Evolutionary conservation across 2,888 invertebrate species (phyloP).

Genomic region (Agrochola lota): DNA sequence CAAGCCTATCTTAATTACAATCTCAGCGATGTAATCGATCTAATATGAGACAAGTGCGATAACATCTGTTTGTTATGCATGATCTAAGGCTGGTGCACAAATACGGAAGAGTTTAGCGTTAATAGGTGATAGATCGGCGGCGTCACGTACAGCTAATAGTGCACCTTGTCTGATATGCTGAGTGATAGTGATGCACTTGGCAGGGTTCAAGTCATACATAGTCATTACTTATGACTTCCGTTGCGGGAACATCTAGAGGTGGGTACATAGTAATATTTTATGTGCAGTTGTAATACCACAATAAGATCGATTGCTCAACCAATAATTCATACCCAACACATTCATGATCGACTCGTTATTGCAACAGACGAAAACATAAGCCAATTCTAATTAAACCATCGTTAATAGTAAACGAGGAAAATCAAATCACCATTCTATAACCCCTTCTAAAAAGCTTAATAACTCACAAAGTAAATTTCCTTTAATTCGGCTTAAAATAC

Average conservation of each 20-base stretch:
- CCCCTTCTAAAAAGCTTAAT: slow-evolving; percentile 74
- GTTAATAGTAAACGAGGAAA: slow-evolving; percentile 46
- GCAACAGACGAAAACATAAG: slow-evolving; percentile 14
- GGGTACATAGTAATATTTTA: neutral
- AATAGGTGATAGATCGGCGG: slow-evolving; percentile 49
- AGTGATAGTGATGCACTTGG: slow-evolving; percentile 14
- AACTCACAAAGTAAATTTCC: slow-evolving; percentile 77
- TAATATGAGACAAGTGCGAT: slow-evolving; percentile 40
- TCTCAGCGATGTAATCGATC: slow-evolving; percentile 47
- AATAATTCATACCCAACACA: neutral
- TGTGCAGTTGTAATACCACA: neutral
- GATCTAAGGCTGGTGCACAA: slow-evolving; percentile 24
- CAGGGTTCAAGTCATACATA: slow-evolving; percentile 7
- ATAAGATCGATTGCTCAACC: neutral
- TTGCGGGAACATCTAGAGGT: neutral
- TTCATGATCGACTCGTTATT: neutral
- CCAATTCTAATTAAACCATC: slow-evolving; percentile 34
- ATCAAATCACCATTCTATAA: slow-evolving; percentile 55
- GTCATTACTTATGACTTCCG: neutral
- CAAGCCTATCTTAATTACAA: slow-evolving; percentile 51
- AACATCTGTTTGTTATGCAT: slow-evolving; percentile 39
- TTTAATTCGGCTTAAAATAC: slow-evolving; percentile 81
- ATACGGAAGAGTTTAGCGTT: slow-evolving; percentile 49
- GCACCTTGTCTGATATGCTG: slow-evolving; percentile 12
- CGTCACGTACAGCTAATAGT: slow-evolving; percentile 16